Base-by-base conservation (phyloP, 2,797 vertebrate genomes). In the Muraenolepis orangiensis region DNA sequence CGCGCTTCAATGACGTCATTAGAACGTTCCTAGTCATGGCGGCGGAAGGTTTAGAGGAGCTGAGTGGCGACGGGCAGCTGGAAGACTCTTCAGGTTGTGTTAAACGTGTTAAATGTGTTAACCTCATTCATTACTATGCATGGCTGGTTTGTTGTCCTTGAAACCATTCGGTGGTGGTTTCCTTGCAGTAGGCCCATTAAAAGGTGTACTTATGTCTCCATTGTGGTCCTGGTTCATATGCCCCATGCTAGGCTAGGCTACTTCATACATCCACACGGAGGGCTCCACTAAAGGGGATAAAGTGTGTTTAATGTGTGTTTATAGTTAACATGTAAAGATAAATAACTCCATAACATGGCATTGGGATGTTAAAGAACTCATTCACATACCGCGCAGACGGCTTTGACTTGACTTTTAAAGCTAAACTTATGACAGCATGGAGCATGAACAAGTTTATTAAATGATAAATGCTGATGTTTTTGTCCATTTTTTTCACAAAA, bases 31-130 rank as follows among this genome's bases (percentile, higher is more conserved):
- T 78, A 72, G 85, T 90, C 84, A 94, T 95, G 94, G 93, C 94
- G 91, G 89, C 90, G 64, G 92, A 92, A 87, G 89, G 87, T 66
- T 64, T 76, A 32, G 93, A 91, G 72, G 91, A 88, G 40, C 87
- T 91, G 78, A 91, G 86, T 81, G 87, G 87, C 82, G 92, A 89
- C 81, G 89, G 87, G 80, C 87, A 91, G 64, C 87, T 89, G 0
- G 82, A 89, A 32, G 86, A 90, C 67, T 85, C 86, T 75, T 73
- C 89, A 87, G 93, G 93, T 94, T 84, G 30, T 70, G 20, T 64
- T 8, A 46, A 64, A 8, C 4, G 4, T 26, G 0, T 11, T 6
- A 10, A n/a, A 6, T 1, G 7, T 11, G 10, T 26, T 7, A 34
- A 34, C 3, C 32, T 34, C 32, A 7, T 34, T 34, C 7, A 34